phyloP scores from a whole-genome alignment of 2,113 vertebrate species.

The Chitala chitala region DNA sequence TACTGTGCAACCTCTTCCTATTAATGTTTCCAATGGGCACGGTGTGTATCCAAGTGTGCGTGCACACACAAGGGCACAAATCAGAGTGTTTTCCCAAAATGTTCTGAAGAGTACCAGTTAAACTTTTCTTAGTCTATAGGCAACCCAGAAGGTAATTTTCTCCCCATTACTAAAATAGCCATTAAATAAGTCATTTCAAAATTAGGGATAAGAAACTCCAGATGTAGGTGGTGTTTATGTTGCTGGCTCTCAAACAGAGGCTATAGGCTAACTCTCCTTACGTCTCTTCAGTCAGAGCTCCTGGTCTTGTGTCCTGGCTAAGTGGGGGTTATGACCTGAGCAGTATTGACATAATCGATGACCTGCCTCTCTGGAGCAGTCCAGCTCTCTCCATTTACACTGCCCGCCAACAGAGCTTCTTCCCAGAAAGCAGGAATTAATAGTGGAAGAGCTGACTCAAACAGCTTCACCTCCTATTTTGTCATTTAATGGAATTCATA shows the following conservation, averaged over 20 bases:
- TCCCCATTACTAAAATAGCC: background rate
- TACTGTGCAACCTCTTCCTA: background rate
- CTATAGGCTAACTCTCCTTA: background rate
- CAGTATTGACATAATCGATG: background rate
- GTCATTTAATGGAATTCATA: background rate
- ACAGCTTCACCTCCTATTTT: background rate
- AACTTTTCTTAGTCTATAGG: background rate
- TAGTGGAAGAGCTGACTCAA: background rate
- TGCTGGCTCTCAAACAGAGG: background rate
- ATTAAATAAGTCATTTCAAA: conserved; percentile 9
- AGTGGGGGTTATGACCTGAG: background rate
- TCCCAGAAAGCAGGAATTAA: background rate
- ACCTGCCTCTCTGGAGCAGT: background rate
- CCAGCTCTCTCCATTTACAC: background rate
- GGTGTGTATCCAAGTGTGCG: background rate
- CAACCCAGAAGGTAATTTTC: background rate
- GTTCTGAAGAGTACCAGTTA: background rate
- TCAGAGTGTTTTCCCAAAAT: background rate
- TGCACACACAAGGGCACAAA: background rate
- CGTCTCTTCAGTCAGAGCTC: background rate
- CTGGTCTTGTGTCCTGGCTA: background rate
- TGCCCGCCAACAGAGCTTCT: background rate
- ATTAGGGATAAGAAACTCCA: conserved; percentile 10
- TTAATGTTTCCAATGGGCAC: background rate
- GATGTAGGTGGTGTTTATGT: background rate